A percentile compares a stretch with the other conserved stretches of the same genome.
These are phyloP conservation scores for Drosophila rhopaloa DNA, from an alignment of 1,140 invertebrate species.

Conservation along the genomic window DNA sequence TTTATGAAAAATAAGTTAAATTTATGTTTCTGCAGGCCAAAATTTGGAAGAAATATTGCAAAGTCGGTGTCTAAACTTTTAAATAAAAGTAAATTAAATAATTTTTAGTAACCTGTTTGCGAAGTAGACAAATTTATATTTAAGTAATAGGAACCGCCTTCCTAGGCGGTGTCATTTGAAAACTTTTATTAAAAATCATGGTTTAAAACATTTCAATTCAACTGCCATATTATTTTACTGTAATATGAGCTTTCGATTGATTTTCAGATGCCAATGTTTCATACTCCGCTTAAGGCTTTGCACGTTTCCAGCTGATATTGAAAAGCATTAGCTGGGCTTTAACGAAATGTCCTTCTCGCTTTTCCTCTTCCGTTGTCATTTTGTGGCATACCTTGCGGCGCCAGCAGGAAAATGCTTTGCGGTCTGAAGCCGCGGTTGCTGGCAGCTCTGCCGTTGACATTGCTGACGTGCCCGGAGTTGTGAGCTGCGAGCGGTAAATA, in stretches of 20 bases:
- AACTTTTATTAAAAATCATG: no score
- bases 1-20: background rate
- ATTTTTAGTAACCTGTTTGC: no score
- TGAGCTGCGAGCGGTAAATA: conserved; percentile 36
- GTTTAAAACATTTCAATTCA: no score
- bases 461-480: conserved; percentile 39
- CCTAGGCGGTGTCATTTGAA: no score
- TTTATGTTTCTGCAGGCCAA: no score
- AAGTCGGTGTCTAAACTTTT: no score
- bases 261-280: conserved; percentile 1
- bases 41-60: no score
- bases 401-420: conserved; percentile 42
- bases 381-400: conserved; percentile 60
- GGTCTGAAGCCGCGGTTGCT: conserved; percentile 25
- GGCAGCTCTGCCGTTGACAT: conserved; percentile 41
- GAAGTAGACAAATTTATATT: no score
- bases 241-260: conserved; percentile 1
- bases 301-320: conserved; percentile 25
- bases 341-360: conserved; percentile 32
- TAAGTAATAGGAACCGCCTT: no score
- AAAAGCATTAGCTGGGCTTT: conserved; percentile 29
- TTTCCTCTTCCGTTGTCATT: conserved; percentile 15
- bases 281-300: background rate
- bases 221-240: no score
- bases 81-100: no score